These are phyloP conservation scores for Poeciliopsis turneri DNA, from an alignment of 2,797 vertebrate genomes.

Conservation along the genomic window DNA sequence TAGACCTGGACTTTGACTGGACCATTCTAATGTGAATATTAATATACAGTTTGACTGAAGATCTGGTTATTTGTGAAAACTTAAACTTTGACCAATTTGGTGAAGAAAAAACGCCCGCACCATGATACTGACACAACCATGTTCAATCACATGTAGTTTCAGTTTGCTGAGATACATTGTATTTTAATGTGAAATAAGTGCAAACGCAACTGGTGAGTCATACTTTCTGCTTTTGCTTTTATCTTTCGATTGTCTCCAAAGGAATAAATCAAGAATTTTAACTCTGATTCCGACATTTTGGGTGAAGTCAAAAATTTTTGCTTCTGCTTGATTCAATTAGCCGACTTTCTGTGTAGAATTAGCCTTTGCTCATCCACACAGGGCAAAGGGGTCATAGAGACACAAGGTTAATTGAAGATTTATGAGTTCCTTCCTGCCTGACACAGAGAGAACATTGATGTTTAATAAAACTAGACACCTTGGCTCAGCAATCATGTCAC, in stretches of 20 bases:
- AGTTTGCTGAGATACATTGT: too few relatives aligned
- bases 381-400: conserved; percentile 31
- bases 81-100: not conserved
- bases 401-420: conserved; percentile 66
- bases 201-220: not conserved
- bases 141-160: not conserved
- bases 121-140: not conserved
- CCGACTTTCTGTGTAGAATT: conserved; percentile 36
- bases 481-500: not conserved
- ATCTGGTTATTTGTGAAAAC: not conserved
- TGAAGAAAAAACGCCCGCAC: not conserved
- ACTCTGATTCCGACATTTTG: conserved; percentile 13
- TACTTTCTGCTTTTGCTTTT: not conserved
- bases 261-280: not conserved
- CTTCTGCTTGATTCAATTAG: conserved; percentile 48
- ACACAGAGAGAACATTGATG: conserved; percentile 43
- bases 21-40: not conserved
- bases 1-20: not conserved
- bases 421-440: conserved; percentile 54
- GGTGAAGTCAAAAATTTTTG: conserved; percentile 43
- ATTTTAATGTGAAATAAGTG: not conserved
- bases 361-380: conserved; percentile 29
- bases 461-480: conserved; percentile 54
- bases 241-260: not conserved
- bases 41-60: not conserved